A percentile compares a stretch with the other conserved stretches of the same genome.
Evolutionary conservation across 2,888 invertebrate genomes (phyloP).

Genomic region (Tethea ocularis): DNA sequence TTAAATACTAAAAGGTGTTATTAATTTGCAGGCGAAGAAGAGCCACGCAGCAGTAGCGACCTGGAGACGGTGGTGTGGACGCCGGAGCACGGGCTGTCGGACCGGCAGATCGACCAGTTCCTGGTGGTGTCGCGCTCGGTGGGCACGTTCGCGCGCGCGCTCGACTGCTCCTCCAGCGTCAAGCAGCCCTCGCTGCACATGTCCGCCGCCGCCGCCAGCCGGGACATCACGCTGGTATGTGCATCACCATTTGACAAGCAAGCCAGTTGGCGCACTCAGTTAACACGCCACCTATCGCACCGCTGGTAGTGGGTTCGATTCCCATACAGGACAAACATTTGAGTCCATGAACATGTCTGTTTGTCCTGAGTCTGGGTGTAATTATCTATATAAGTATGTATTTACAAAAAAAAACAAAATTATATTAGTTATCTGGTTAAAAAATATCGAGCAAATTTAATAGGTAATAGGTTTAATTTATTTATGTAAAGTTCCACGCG

Average conservation of each 20-base stretch:
- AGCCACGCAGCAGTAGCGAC: slow-evolving; percentile 87
- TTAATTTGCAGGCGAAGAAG: slow-evolving; percentile 77
- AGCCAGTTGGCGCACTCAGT: too few species aligned
- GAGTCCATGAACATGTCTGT: too few species aligned
- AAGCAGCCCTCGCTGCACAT: slow-evolving; percentile 99
- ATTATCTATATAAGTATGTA: too few species aligned
- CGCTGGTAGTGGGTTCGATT: too few species aligned
- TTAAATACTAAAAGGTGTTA: too few species aligned
- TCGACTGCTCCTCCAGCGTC: slow-evolving; percentile 99
- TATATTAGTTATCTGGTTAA: too few species aligned
- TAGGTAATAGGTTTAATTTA: too few species aligned
- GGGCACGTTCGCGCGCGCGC: slow-evolving; percentile 98
- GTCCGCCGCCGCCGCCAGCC: slow-evolving; percentile 99
- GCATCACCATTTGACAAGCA: neutral
- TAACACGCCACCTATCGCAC: too few species aligned
- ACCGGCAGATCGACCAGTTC: slow-evolving; percentile 99
- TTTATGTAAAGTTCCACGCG: slow-evolving; percentile 92
- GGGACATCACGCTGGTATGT: slow-evolving; percentile 96
- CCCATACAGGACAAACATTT: too few species aligned
- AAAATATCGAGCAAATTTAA: too few species aligned
- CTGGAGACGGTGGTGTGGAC: slow-evolving; percentile 98
- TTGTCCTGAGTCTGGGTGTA: too few species aligned
- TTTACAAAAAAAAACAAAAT: too few species aligned
- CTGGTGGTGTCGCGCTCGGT: slow-evolving; percentile 97
- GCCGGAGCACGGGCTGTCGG: slow-evolving; percentile 94